Base-by-base conservation (phyloP, 2,888 invertebrate species). In the Adineta ricciae region DNA sequence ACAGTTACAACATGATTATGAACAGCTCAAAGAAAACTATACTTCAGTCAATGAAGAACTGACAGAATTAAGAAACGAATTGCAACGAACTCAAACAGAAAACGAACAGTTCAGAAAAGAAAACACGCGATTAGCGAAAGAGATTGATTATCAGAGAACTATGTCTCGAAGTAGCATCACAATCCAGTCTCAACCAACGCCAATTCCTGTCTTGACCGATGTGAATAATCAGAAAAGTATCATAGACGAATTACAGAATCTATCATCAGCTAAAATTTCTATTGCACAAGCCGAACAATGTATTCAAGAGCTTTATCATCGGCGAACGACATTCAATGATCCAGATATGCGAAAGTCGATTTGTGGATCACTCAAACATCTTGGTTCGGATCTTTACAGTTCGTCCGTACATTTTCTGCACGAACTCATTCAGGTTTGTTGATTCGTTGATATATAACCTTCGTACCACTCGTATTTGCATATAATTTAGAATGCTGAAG, bases 341-440 rank as follows among this genome's bases (percentile, higher is more conserved):
- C 2, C 19, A 27, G 64, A 84, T 54, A 83, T 84, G 82, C 21
- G 84, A 4, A 50, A 72, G 32, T 56, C 83, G 2, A 84, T 84
- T 32, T 73, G 84, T 32, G 84, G 84, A 0, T 83, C 27, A 73
- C 19, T 27, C 19, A 5, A 38, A 32, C 84, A 84, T 83, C 41
- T 84, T 21, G 83, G 84, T 32, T 41, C 83, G 27, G 56, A 84
- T 84, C 46, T 84, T 9, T 84, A 84, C 24, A 84, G 82, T 19
- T 84, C 84, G 14, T 78, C 84, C 7, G 54, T 41, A 46, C 84
- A 84, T 5, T 84, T 84, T 84, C 49, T 84, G 24, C 41, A 82
- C 5, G 84, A 84, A 83, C 54, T 84, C 2, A 83, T 84, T 46
- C 84, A 84, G 19, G 64, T 64, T 32, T 7, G 16, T 64, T 32